phyloP scores from a whole-genome alignment of 2,113 vertebrate species.

The Merops nubicus region DNA sequence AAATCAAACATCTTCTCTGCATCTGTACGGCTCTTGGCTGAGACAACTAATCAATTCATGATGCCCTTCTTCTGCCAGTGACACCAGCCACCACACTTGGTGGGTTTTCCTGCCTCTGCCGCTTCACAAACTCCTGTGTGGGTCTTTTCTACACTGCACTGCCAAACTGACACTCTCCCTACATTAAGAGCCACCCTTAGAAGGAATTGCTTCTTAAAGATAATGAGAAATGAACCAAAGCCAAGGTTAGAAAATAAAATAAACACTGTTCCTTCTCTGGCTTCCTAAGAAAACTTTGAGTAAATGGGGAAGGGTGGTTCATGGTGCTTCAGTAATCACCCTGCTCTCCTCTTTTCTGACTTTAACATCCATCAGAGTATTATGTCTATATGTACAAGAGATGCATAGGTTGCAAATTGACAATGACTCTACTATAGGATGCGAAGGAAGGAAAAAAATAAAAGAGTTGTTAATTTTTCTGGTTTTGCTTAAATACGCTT shows the following conservation, averaged over 20 bases:
- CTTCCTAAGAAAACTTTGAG: neutral
- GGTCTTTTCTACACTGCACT: neutral
- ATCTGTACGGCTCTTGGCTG: neutral
- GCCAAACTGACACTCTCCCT: neutral
- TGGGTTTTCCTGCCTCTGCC: neutral
- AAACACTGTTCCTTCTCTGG: neutral
- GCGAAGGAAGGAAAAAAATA: neutral
- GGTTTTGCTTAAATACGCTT: neutral
- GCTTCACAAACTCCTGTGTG: accelerated
- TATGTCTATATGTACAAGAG: neutral
- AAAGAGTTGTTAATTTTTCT: neutral
- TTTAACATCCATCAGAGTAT: neutral
- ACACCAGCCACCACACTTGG: neutral
- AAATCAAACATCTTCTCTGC: neutral
- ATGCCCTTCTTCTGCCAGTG: neutral
- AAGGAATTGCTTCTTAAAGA: neutral
- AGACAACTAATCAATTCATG: neutral
- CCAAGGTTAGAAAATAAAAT: neutral
- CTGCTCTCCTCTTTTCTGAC: neutral
- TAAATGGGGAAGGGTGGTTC: neutral
- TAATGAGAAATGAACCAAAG: neutral
- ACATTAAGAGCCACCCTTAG: neutral
- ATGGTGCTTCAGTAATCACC: neutral
- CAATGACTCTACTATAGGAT: neutral
- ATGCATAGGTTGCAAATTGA: neutral